Evolutionary conservation across 2,797 vertebrate genomes (phyloP).

Genomic region (Neomorphus geoffroyi): DNA sequence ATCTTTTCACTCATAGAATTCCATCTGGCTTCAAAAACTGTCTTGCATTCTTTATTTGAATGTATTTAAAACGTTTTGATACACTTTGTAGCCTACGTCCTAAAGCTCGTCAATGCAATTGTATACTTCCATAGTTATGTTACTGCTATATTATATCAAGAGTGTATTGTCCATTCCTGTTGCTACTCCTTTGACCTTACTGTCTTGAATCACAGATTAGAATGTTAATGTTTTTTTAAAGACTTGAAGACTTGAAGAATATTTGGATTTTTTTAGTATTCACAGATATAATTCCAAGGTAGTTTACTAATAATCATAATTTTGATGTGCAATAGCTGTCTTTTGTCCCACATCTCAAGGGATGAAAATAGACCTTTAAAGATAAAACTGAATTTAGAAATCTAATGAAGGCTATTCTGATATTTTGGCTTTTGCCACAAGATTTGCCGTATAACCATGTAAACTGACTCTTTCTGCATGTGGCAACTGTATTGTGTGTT

Average conservation of each 20-base stretch:
- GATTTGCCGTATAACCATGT: neutral
- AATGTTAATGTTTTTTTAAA: neutral
- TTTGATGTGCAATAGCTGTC: neutral
- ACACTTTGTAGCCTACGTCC: neutral
- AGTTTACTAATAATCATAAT: neutral
- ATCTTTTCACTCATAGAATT: neutral
- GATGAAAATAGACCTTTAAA: constrained; percentile 8
- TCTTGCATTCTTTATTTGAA: neutral
- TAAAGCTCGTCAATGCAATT: neutral
- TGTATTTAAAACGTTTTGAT: neutral
- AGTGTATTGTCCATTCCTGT: neutral
- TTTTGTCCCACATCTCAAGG: neutral
- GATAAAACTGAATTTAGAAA: constrained; percentile 41
- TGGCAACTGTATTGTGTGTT: neutral
- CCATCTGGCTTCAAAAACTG: neutral
- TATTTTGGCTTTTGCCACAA: constrained; percentile 20
- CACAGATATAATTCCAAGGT: neutral
- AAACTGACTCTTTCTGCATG: neutral
- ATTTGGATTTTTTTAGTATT: neutral
- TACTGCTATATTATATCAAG: neutral
- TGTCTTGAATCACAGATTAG: neutral
- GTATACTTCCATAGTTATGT: neutral
- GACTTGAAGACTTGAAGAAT: neutral
- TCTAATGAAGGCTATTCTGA: neutral
- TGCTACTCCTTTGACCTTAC: neutral